A percentile compares a stretch with the other conserved stretches of the same genome.
Evolutionary conservation across 1,140 invertebrate species (phyloP).

Genomic region (Monomorium pharaonis): DNA sequence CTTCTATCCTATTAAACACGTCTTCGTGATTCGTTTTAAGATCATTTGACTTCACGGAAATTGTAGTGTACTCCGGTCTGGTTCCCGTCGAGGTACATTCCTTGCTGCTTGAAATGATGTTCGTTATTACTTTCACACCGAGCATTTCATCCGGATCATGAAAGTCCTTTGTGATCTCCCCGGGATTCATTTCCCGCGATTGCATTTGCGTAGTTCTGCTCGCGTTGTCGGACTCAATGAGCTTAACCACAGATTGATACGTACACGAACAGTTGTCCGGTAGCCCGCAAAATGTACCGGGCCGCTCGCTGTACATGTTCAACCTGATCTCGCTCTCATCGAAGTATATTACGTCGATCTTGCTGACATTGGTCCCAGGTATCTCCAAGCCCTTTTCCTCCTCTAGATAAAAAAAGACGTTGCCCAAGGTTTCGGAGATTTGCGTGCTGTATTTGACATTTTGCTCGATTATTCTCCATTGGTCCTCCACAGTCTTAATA

Average conservation of each 20-base stretch:
- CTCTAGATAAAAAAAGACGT: conserved; percentile 72
- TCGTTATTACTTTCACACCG: conserved; percentile 65
- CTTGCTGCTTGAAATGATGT: conserved; percentile 58
- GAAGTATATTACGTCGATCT: conserved; percentile 40
- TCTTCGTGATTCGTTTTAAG: background rate
- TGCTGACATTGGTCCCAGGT: conserved; percentile 56
- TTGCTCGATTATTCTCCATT: background rate
- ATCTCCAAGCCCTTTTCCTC: conserved; percentile 62
- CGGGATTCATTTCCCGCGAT: conserved; percentile 25
- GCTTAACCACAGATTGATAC: conserved; percentile 66
- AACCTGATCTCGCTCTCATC: conserved; percentile 53
- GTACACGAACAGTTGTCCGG: conserved; percentile 71
- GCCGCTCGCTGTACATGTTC: conserved; percentile 65
- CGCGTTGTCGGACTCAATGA: background rate
- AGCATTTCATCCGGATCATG: conserved; percentile 53
- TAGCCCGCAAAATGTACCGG: conserved; percentile 72
- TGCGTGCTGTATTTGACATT: background rate
- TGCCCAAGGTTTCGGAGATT: conserved; percentile 33
- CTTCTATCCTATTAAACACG: conserved; percentile 40
- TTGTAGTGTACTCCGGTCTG: conserved; percentile 56
- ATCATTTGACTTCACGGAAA: conserved; percentile 47
- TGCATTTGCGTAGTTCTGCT: conserved; percentile 13
- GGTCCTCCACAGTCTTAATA: background rate
- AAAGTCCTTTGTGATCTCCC: conserved; percentile 65
- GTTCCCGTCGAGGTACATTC: conserved; percentile 48